Evolutionary conservation across 2,113 vertebrate genomes (phyloP).

Genomic region (Genyomyrus donnyi): DNA sequence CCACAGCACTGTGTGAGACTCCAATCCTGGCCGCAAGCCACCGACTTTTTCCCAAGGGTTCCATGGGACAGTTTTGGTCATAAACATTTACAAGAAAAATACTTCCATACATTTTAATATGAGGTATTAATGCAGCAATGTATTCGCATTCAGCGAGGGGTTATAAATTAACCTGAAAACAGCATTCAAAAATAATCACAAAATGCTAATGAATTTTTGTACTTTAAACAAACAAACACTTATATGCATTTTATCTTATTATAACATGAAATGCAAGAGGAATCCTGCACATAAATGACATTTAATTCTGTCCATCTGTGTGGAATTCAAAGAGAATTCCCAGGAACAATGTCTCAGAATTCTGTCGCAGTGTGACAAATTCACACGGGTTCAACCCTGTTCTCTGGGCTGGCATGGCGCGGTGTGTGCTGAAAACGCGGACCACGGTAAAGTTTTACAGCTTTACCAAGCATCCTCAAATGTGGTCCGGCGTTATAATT

Average conservation of each 20-base stretch:
- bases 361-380: not conserved
- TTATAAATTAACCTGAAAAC: not conserved
- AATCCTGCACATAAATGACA: not conserved
- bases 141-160: not conserved
- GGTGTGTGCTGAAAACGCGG: not conserved
- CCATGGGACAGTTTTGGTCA: not conserved
- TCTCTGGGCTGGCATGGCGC: not conserved
- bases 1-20: not conserved
- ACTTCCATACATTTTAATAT: not conserved
- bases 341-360: not conserved
- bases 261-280: not conserved
- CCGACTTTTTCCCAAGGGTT: not conserved
- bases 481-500: slow-evolving; percentile 55
- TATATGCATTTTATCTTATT: not conserved
- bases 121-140: not conserved
- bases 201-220: not conserved
- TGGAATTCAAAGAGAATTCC: not conserved
- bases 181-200: not conserved
- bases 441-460: slow-evolving; percentile 39
- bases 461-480: slow-evolving; percentile 29
- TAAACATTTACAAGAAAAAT: slow-evolving; percentile 13
- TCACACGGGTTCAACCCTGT: not conserved
- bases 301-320: not conserved
- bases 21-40: not conserved
- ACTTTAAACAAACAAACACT: not conserved